Evolutionary conservation across 2,888 invertebrate genomes (phyloP).

Genomic region (Athalia circularis): DNA sequence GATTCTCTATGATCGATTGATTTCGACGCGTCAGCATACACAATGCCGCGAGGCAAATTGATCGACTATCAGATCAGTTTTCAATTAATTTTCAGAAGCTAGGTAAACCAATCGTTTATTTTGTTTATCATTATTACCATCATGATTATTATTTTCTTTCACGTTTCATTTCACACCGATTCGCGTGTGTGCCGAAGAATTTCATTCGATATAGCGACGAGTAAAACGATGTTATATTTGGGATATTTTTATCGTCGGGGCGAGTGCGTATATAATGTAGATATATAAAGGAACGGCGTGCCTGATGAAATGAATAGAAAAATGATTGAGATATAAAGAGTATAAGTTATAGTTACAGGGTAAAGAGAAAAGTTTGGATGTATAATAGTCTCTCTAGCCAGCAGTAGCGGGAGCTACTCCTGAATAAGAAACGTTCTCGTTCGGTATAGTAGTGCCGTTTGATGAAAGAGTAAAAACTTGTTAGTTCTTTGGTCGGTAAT

Average conservation of each 20-base stretch:
- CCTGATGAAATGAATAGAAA: conserved; percentile 12
- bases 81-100: conserved; percentile 20
- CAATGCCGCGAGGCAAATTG: conserved; percentile 6
- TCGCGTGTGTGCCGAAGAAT: too few relatives aligned
- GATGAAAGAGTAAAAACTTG: conserved; percentile 25
- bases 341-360: background rate
- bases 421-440: conserved; percentile 18
- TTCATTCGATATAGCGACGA: background rate
- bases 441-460: background rate
- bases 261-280: too few relatives aligned
- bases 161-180: background rate
- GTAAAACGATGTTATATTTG: too few relatives aligned
- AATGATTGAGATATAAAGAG: conserved; percentile 10
- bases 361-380: background rate
- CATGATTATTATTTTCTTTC: background rate
- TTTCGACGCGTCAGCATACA: background rate
- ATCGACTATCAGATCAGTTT: conserved; percentile 29
- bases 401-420: background rate
- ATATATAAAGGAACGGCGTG: background rate
- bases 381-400: background rate
- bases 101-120: background rate
- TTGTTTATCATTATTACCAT: background rate
- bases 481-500: conserved; percentile 15
- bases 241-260: too few relatives aligned
- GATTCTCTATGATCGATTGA: conserved; percentile 24